phyloP scores from a whole-genome alignment of 2,888 invertebrate species.

The Saturnia pavonia region DNA sequence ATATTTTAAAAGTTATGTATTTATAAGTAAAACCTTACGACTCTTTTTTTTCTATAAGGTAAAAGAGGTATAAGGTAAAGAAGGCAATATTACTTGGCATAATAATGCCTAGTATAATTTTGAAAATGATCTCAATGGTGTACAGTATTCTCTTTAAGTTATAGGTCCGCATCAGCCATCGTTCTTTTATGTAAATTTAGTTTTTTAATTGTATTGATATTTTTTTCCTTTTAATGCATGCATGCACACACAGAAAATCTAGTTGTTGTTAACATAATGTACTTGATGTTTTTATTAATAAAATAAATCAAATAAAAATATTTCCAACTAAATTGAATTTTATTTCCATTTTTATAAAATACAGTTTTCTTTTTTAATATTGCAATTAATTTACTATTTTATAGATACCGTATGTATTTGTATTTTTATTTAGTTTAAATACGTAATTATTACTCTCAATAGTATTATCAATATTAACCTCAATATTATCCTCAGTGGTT shows the following conservation, averaged over 20 bases:
- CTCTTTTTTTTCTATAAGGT: neutral
- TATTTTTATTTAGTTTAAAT: no score
- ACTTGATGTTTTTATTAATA: constrained; percentile 8
- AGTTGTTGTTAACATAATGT: neutral
- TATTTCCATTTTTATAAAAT: neutral
- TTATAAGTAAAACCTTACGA: neutral
- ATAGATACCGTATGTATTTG: no score
- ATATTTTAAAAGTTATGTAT: constrained; percentile 8
- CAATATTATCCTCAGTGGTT: no score
- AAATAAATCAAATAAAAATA: neutral
- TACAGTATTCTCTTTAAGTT: constrained; percentile 60
- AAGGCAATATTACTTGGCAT: neutral
- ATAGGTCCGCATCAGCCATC: constrained; percentile 55
- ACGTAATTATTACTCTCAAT: no score
- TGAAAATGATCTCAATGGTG: constrained; percentile 67
- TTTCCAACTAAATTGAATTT: neutral
- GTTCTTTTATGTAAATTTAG: constrained; percentile 29
- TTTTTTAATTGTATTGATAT: constrained; percentile 24
- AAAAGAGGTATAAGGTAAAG: no score
- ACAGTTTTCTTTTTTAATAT: no score
- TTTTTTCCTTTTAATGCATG: constrained; percentile 14
- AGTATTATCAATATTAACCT: no score
- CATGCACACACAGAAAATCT: neutral
- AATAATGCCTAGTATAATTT: constrained; percentile 32
- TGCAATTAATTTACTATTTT: no score